Evolutionary conservation across 1,140 invertebrate genomes (phyloP).

Genomic region (Brevipalpus yothersi): DNA sequence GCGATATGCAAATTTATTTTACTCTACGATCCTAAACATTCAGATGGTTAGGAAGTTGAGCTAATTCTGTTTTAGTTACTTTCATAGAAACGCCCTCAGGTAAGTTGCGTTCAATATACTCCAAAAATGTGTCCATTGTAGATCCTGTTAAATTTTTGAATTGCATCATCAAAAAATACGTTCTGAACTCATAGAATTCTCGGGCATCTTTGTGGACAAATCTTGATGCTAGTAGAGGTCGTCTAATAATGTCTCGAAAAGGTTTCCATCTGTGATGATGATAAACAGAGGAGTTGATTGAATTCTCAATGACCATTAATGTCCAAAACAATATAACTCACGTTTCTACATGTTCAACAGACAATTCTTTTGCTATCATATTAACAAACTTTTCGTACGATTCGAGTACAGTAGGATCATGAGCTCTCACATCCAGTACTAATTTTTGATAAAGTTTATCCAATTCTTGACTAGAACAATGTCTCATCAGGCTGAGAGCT

Average conservation of each 20-base stretch:
- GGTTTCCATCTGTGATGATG: not conserved
- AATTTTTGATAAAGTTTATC: constrained; percentile 58
- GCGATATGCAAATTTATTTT: no score
- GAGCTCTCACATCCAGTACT: constrained; percentile 59
- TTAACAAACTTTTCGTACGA: constrained; percentile 63
- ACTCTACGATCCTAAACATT: no score
- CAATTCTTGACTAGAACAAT: not conserved
- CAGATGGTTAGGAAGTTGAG: constrained; percentile 4
- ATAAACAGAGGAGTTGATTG: not conserved
- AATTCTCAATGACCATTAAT: no score
- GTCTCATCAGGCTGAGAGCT: no score
- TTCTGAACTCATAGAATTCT: constrained; percentile 86
- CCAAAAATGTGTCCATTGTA: constrained; percentile 78
- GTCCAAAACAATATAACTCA: not conserved
- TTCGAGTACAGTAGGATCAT: constrained; percentile 57
- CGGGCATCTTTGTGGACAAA: constrained; percentile 79
- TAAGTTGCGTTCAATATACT: constrained; percentile 87
- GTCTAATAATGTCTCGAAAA: constrained; percentile 28
- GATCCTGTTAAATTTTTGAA: constrained; percentile 58
- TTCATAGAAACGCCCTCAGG: constrained; percentile 91
- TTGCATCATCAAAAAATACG: constrained; percentile 58
- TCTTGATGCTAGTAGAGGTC: constrained; percentile 58
- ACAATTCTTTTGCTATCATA: constrained; percentile 49
- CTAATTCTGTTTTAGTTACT: constrained; percentile 42
- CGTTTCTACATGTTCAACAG: constrained; percentile 43